Evolutionary conservation across 1,140 invertebrate species (phyloP).

Genomic region (Whitmania pigra): DNA sequence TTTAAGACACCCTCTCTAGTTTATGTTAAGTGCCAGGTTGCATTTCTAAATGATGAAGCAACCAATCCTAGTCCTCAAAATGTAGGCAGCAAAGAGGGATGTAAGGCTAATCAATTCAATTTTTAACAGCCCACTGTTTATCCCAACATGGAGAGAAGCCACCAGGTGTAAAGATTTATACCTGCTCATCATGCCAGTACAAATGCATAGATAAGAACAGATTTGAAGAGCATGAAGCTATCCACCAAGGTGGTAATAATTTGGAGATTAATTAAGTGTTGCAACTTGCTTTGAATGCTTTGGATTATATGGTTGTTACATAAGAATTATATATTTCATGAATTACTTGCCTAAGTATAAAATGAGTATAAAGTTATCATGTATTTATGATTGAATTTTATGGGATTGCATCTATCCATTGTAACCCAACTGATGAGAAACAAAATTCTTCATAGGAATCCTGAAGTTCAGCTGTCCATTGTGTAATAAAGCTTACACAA

Average conservation of each 20-base stretch:
- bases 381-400: neutral
- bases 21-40: neutral
- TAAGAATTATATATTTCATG: too few relatives aligned
- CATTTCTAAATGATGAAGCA: neutral
- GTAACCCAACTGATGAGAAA: neutral
- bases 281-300: neutral
- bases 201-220: conserved; percentile 24
- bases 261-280: neutral
- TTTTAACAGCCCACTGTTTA: conserved; percentile 23
- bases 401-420: neutral
- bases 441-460: neutral
- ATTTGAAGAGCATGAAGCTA: conserved; percentile 24
- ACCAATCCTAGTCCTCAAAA: too few relatives aligned
- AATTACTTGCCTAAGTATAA: too few relatives aligned
- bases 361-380: neutral
- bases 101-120: neutral
- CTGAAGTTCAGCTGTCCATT: conserved; percentile 15
- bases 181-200: conserved; percentile 22
- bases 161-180: conserved; percentile 22
- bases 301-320: too few relatives aligned
- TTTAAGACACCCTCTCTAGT: too few relatives aligned
- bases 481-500: conserved; percentile 23
- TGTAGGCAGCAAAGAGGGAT: too few relatives aligned
- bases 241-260: conserved; percentile 12
- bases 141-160: conserved; percentile 22